These are phyloP conservation scores for Diarsia mendica DNA, from an alignment of 2,888 invertebrate species.

Conservation along the genomic window DNA sequence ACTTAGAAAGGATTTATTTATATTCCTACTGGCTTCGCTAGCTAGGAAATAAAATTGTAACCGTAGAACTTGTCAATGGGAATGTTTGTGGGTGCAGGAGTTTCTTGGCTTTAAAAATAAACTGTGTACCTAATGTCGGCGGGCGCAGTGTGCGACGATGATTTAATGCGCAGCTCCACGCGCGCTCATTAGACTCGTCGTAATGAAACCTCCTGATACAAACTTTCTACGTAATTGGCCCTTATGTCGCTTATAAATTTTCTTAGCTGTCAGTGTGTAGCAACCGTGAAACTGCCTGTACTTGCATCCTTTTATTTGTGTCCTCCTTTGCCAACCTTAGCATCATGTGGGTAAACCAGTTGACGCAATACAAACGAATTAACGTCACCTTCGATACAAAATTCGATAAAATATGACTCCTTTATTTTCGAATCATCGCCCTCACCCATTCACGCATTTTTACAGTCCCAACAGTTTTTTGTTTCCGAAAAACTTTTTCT, in stretches of 20 bases:
- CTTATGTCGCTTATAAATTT: slow-evolving; percentile 58
- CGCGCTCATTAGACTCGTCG: slow-evolving; percentile 78
- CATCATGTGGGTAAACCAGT: neutral
- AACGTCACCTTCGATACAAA: slow-evolving; percentile 26
- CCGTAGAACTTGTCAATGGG: slow-evolving; percentile 79
- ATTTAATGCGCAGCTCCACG: slow-evolving; percentile 77
- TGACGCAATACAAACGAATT: slow-evolving; percentile 1
- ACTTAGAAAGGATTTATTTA: slow-evolving; percentile 89
- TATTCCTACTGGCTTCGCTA: slow-evolving; percentile 77
- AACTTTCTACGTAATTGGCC: slow-evolving; percentile 66
- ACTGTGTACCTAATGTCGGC: slow-evolving; percentile 67
- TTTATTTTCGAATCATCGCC: slow-evolving; percentile 24
- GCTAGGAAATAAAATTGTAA: slow-evolving; percentile 75
- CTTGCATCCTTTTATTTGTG: slow-evolving; percentile 14
- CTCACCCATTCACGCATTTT: slow-evolving; percentile 43
- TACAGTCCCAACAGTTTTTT: slow-evolving; percentile 53
- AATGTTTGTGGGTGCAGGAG: slow-evolving; percentile 76
- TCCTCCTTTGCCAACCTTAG: slow-evolving; percentile 22
- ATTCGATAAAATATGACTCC: slow-evolving; percentile 38
- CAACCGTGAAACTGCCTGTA: slow-evolving; percentile 29
- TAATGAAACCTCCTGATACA: slow-evolving; percentile 67
- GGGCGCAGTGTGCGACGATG: slow-evolving; percentile 74
- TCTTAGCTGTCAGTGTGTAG: slow-evolving; percentile 28
- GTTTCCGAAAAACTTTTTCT: slow-evolving; percentile 47
- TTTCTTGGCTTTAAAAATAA: slow-evolving; percentile 79